These are phyloP conservation scores for Bubo scandiacus DNA, from an alignment of 2,113 vertebrate species.

Conservation along the genomic window DNA sequence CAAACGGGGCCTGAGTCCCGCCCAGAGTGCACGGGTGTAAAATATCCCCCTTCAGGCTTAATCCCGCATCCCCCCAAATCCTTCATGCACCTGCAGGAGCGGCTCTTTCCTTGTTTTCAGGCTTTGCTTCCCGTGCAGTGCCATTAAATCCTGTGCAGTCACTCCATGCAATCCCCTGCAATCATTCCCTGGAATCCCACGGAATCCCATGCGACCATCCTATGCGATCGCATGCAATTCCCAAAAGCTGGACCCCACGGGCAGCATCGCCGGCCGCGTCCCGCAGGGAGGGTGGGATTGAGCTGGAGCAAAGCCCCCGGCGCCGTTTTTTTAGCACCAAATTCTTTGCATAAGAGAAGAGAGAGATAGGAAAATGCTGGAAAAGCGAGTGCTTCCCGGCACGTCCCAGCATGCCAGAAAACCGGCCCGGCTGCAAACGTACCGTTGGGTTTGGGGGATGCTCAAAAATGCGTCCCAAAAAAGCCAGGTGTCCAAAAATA, in stretches of 20 bases:
- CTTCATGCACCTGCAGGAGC: accelerated
- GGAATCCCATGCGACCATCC: background rate
- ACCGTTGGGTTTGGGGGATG: background rate
- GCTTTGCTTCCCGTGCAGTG: background rate
- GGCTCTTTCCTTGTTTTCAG: accelerated
- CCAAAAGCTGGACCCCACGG: background rate
- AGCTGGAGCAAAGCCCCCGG: background rate
- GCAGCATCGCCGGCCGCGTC: accelerated
- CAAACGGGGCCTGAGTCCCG: accelerated
- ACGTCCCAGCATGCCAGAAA: background rate
- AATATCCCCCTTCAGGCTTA: accelerated
- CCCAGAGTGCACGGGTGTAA: background rate
- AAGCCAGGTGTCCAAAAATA: accelerated
- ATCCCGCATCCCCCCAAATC: accelerated
- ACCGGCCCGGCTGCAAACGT: accelerated
- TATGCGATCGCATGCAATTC: background rate
- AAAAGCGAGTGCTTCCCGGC: background rate
- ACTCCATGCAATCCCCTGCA: background rate
- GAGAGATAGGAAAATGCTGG: conserved; percentile 17
- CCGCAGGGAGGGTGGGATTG: background rate
- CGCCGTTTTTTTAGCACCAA: background rate
- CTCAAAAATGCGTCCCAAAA: background rate
- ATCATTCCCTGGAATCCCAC: too few species aligned
- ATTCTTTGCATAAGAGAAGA: conserved; percentile 18
- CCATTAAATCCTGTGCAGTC: background rate